Evolutionary conservation across 2,113 vertebrate species (phyloP).

Genomic region (Turdus rufiventris): DNA sequence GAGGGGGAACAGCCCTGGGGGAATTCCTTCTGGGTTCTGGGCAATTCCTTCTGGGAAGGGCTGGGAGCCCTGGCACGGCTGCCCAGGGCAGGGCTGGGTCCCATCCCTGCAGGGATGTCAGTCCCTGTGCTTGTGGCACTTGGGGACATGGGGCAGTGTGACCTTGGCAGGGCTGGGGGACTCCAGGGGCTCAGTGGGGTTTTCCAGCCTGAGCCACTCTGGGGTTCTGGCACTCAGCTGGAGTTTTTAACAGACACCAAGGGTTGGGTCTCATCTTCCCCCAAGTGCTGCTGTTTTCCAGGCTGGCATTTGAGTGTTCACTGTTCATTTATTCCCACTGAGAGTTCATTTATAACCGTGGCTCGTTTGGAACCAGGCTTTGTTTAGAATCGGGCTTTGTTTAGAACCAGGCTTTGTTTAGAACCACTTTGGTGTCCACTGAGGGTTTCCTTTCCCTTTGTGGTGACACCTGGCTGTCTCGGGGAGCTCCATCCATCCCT

Average conservation of each 20-base stretch:
- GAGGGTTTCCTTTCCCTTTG: background rate
- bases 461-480: background rate
- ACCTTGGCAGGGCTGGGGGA: background rate
- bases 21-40: too few species aligned
- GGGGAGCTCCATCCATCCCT: background rate
- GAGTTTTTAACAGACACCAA: too few species aligned
- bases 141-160: background rate
- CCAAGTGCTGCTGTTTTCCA: background rate
- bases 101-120: accelerated
- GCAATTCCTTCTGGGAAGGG: too few species aligned
- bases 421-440: too few species aligned
- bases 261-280: accelerated
- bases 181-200: accelerated
- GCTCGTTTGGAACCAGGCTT: too few species aligned
- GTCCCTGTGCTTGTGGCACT: background rate
- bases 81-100: too few species aligned
- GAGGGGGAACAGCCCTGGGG: too few species aligned
- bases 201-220: background rate
- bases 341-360: too few species aligned
- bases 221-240: background rate
- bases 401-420: too few species aligned
- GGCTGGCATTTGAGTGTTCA: background rate
- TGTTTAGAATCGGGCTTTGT: too few species aligned
- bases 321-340: background rate
- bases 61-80: background rate